Evolutionary conservation across 1,140 invertebrate genomes (phyloP).

Genomic region (Temnothorax longispinosus): DNA sequence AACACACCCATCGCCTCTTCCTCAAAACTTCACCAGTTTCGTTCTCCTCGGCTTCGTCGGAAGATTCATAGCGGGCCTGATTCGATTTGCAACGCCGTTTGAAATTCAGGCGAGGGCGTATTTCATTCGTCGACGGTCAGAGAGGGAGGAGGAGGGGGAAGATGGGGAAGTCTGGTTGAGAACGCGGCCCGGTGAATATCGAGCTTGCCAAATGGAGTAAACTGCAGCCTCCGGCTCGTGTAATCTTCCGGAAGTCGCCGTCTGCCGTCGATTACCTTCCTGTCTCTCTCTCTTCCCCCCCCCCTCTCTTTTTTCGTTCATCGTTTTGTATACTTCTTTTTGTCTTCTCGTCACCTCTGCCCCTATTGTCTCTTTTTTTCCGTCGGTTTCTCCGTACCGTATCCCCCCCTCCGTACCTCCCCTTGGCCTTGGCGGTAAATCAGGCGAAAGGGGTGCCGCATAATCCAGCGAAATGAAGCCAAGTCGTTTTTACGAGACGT

Average conservation of each 20-base stretch:
- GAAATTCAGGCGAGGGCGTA: constrained; percentile 69
- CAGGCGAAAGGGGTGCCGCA: constrained; percentile 34
- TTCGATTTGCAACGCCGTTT: constrained; percentile 70
- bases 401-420: background rate
- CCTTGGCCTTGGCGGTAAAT: constrained; percentile 49
- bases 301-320: background rate
- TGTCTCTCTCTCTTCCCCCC: background rate
- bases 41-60: constrained; percentile 18
- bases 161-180: background rate
- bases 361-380: background rate
- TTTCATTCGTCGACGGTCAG: constrained; percentile 34
- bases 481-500: constrained; percentile 45
- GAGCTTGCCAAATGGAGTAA: constrained; percentile 73
- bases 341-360: constrained; percentile 16
- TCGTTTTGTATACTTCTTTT: background rate
- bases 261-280: constrained; percentile 59
- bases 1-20: constrained; percentile 23
- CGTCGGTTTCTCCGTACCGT: background rate
- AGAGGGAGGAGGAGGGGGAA: background rate
- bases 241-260: constrained; percentile 65
- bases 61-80: constrained; percentile 69
- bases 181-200: constrained; percentile 56
- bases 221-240: constrained; percentile 66
- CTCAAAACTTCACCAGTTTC: constrained; percentile 28
- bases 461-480: constrained; percentile 55